These are phyloP conservation scores for Orthonychiurus folsomi DNA, from an alignment of 2,888 invertebrate genomes.

Conservation along the genomic window DNA sequence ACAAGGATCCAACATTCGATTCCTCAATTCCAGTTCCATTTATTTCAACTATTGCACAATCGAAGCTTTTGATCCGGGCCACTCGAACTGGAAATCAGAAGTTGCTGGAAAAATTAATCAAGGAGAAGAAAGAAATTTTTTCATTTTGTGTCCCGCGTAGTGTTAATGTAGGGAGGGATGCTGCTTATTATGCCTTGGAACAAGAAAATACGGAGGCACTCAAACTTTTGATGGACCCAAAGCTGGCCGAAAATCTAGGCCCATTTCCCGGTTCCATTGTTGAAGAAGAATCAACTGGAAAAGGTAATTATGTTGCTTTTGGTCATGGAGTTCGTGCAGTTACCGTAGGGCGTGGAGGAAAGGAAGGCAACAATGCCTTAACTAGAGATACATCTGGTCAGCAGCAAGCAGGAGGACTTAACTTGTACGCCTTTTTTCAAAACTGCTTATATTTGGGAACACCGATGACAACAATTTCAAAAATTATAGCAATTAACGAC, in stretches of 20 bases:
- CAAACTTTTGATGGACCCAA: slow-evolving; percentile 16
- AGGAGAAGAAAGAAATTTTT: slow-evolving; percentile 43
- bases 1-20: slow-evolving; percentile 34
- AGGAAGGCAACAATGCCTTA: slow-evolving; percentile 43
- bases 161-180: slow-evolving; percentile 6
- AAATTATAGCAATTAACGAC: neutral
- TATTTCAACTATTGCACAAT: slow-evolving; percentile 45
- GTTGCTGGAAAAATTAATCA: slow-evolving; percentile 43
- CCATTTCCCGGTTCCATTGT: slow-evolving; percentile 22
- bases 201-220: slow-evolving; percentile 26
- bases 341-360: slow-evolving; percentile 46
- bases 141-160: slow-evolving; percentile 38
- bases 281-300: slow-evolving; percentile 30
- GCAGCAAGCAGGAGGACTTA: neutral
- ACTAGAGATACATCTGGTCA: neutral
- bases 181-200: slow-evolving; percentile 25
- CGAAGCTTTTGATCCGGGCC: slow-evolving; percentile 46
- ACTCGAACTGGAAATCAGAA: slow-evolving; percentile 44
- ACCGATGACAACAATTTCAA: neutral
- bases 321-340: slow-evolving; percentile 44
- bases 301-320: slow-evolving; percentile 43
- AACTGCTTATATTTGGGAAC: slow-evolving; percentile 1
- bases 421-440: neutral
- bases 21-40: slow-evolving; percentile 42
- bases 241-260: slow-evolving; percentile 19